These are phyloP conservation scores for Drosophila falleni DNA, from an alignment of 2,888 invertebrate genomes.

Conservation along the genomic window DNA sequence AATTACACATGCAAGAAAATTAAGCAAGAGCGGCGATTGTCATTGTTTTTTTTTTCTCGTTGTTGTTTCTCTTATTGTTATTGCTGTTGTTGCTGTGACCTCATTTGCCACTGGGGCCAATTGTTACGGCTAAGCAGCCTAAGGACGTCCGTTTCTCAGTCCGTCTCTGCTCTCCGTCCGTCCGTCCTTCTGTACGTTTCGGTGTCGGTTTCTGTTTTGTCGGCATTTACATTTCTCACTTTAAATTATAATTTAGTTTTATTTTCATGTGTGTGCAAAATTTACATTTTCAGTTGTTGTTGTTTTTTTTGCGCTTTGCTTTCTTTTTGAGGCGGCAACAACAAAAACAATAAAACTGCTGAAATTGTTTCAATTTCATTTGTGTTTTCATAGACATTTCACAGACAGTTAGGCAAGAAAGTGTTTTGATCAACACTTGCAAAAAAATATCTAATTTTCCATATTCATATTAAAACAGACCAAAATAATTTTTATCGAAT, in stretches of 20 bases:
- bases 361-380: conserved; percentile 54
- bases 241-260: conserved; percentile 57
- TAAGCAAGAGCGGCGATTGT: conserved; percentile 37
- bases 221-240: conserved; percentile 53
- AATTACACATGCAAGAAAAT: conserved; percentile 46
- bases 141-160: conserved; percentile 46
- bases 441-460: too few species aligned
- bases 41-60: conserved; percentile 30
- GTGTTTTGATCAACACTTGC: too few species aligned
- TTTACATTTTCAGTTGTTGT: conserved; percentile 50
- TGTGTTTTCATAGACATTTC: conserved; percentile 66
- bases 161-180: conserved; percentile 1
- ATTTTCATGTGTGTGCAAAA: conserved; percentile 45
- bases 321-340: conserved; percentile 48
- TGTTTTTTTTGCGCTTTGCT: conserved; percentile 19
- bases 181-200: neutral
- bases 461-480: too few species aligned
- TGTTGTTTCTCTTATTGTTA: conserved; percentile 20
- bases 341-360: conserved; percentile 60
- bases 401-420: conserved; percentile 25
- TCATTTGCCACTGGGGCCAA: conserved; percentile 41
- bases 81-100: conserved; percentile 43
- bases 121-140: conserved; percentile 35
- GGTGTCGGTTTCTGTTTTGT: conserved; percentile 17
- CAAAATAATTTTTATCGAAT: too few species aligned